Base-by-base conservation (phyloP, 2,113 vertebrate genomes). In the Pardalotus punctatus region DNA sequence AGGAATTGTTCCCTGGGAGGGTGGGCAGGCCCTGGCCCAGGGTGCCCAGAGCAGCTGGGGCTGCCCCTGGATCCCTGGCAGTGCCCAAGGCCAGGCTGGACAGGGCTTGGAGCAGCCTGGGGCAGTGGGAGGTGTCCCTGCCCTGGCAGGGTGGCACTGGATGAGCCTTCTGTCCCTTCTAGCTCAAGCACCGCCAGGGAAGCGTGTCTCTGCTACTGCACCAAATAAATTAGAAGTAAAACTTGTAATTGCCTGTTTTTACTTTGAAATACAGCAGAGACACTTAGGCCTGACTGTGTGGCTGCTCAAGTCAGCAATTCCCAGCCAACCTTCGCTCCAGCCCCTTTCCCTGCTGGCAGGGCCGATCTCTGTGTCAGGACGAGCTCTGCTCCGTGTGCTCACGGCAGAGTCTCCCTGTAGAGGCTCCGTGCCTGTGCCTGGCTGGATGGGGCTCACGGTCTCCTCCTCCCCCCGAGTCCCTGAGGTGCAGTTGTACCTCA, bases 221-320 rank as follows among this genome's bases (percentile, higher is more conserved):
- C 53, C 51, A 51, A 43, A 29, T 6, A 58, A 33, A 43, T n/a
- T 33, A 19, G 17, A 11, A 38, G 10, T 47, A 24, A 35, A 4
- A 3, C 25, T 40, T 1, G 0, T 3, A 38, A 21, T 11, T 43
- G 58, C 12, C 33, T 42, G 17, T 0, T 43, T 42, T 65, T 2
- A 11, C 43, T 43, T 20, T 45, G 36, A 28, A 66, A 38, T 9
- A 2, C 51, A 28, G 31, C 60, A 60, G 38, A 38, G 24, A 45
- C 61, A 17, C 23, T 21, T 2, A 8, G 38, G 15, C 23, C 60
- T 21, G 67, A 1, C 42, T 12, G 33, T 43, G 72, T 2, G 38
- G 14, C 29, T 54, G 4, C 3, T 29, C 11, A 1, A 13, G 45
- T 2, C 8, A 5, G 50, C n/a, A 56, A 5, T 16, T 43, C 57